Conservation (phyloP, 2,113 vertebrate species). For the Corythoichthys intestinalis region DNA sequence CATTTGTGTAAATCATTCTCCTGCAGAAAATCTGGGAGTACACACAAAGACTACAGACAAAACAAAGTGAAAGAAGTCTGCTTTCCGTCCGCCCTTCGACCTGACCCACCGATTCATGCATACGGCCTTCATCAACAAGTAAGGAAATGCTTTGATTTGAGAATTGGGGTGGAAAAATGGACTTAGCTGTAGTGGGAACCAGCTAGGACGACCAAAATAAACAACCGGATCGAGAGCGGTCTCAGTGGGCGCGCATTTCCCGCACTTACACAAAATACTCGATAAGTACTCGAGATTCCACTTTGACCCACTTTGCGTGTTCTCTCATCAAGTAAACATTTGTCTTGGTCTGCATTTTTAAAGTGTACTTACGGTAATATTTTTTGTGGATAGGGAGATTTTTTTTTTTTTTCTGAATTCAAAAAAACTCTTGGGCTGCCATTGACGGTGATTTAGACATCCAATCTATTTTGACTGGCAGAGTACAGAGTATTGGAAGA, state of each 20-base stretch:
- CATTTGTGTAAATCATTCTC: neutral
- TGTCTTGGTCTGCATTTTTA: neutral
- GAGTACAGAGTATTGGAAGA: too few species aligned
- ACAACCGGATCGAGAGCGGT: slow-evolving; percentile 37
- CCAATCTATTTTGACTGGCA: too few species aligned
- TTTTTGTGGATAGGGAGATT: neutral
- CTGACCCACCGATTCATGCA: neutral
- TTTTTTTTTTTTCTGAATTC: neutral
- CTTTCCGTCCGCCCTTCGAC: neutral
- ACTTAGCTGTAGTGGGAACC: slow-evolving; percentile 28
- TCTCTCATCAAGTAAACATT: slow-evolving; percentile 24
- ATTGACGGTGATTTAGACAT: too few species aligned
- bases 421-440: neutral
- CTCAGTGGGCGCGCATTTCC: slow-evolving; percentile 65
- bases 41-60: too few species aligned
- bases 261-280: slow-evolving; percentile 54
- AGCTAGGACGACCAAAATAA: slow-evolving; percentile 58
- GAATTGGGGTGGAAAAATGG: slow-evolving; percentile 9
- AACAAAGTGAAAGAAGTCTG: neutral
- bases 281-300: slow-evolving; percentile 54
- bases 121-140: neutral
- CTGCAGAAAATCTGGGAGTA: neutral
- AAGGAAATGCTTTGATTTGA: neutral
- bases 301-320: slow-evolving; percentile 38
- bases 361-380: neutral